A percentile compares a stretch with the other conserved stretches of the same genome.
phyloP scores from a whole-genome alignment of 2,888 invertebrate genomes.

The Selenia dentaria region DNA sequence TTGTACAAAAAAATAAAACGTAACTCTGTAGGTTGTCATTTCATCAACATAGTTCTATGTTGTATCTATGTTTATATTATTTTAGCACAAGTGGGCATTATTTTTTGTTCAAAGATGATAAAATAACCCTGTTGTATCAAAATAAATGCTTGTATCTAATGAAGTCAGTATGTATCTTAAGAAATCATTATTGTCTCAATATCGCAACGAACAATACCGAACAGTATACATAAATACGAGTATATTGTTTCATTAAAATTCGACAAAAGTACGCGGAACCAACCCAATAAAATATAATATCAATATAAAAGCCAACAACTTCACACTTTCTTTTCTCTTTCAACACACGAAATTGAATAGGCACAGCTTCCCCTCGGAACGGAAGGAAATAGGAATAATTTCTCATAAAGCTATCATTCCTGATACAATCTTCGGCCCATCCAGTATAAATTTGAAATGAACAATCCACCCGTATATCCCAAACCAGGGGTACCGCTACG shows the following conservation, averaged over 20 bases:
- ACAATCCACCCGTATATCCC: constrained; percentile 38
- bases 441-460: constrained; percentile 23
- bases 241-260: neutral
- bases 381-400: constrained; percentile 14
- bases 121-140: too few species aligned
- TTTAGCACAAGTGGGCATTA: too few species aligned
- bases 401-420: constrained; percentile 13
- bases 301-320: neutral
- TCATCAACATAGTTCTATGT: too few species aligned
- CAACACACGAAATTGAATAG: constrained; percentile 5
- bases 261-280: neutral
- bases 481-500: constrained; percentile 19
- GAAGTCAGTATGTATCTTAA: too few species aligned
- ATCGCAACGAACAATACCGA: too few species aligned
- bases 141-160: too few species aligned
- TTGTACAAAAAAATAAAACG: too few species aligned
- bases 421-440: constrained; percentile 19
- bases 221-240: too few species aligned
- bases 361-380: neutral
- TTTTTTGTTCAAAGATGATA: too few species aligned
- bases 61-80: too few species aligned
- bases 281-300: neutral
- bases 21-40: too few species aligned
- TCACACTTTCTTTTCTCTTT: neutral
- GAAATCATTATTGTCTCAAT: too few species aligned